Evolutionary conservation across 2,113 vertebrate species (phyloP).

Genomic region (Anguilla japonica): DNA sequence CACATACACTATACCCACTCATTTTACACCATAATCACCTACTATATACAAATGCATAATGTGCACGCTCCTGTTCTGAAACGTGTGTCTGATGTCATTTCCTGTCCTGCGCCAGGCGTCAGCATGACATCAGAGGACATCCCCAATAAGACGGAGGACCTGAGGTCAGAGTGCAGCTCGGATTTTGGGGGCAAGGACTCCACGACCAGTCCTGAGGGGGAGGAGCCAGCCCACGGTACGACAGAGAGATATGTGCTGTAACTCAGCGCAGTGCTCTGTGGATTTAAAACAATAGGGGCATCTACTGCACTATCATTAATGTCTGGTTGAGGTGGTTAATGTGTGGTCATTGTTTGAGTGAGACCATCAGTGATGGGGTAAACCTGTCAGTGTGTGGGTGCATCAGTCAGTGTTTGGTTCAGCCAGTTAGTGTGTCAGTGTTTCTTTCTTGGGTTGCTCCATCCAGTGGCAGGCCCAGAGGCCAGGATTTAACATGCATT

Average conservation of each 20-base stretch:
- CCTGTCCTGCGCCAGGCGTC: constrained; percentile 73
- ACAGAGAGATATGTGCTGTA: constrained; percentile 35
- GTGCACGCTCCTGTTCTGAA: constrained; percentile 35
- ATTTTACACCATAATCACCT: too few relatives aligned
- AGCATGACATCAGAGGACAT: constrained; percentile 98
- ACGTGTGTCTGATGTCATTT: constrained; percentile 15
- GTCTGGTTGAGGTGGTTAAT: too few relatives aligned
- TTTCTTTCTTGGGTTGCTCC: neutral
- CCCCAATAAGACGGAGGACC: constrained; percentile 96
- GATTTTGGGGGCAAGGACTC: constrained; percentile 99
- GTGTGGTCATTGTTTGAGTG: too few relatives aligned
- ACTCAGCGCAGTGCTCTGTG: constrained; percentile 8
- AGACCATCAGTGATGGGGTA: too few relatives aligned
- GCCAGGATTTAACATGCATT: too few relatives aligned
- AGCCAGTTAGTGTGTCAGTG: neutral
- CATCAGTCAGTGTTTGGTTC: neutral
- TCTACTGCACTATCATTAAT: too few relatives aligned
- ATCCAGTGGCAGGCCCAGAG: too few relatives aligned
- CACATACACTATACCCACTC: too few relatives aligned
- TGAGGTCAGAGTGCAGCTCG: constrained; percentile 96
- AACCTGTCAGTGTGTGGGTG: neutral
- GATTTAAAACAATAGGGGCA: too few relatives aligned
- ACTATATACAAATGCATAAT: too few relatives aligned
- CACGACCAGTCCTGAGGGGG: constrained; percentile 97
- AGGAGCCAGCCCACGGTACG: constrained; percentile 91